These are phyloP conservation scores for Enteromius viviparus DNA, from an alignment of 2,797 vertebrate species.

Conservation along the genomic window DNA sequence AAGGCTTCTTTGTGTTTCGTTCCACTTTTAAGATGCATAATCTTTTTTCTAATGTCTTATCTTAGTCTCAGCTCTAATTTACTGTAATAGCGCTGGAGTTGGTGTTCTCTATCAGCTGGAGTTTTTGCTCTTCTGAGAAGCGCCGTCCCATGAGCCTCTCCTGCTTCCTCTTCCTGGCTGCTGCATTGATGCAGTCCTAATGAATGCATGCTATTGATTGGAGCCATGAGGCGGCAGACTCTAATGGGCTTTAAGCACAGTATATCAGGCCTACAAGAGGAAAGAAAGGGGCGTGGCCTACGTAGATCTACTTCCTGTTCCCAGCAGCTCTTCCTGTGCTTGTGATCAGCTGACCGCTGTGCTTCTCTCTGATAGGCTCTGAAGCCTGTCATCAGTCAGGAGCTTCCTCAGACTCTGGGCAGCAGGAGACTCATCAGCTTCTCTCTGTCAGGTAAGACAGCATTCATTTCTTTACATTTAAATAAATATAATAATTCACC, in stretches of 20 bases:
- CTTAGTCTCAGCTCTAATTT: background rate
- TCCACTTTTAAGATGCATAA: too few species aligned
- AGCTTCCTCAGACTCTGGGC: constrained; percentile 83
- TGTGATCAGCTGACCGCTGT: constrained; percentile 42
- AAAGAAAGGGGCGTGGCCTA: constrained; percentile 21
- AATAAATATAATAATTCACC: background rate
- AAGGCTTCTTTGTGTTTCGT: background rate
- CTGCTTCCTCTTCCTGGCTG: constrained; percentile 52
- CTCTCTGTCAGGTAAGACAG: constrained; percentile 87
- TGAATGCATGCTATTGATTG: constrained; percentile 62
- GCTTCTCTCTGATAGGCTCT: constrained; percentile 78
- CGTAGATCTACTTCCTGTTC: constrained; percentile 10
- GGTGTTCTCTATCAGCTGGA: constrained; percentile 2
- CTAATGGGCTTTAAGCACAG: constrained; percentile 57
- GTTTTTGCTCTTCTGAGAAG: constrained; percentile 52
- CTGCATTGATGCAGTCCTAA: constrained; percentile 62
- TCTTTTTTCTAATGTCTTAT: background rate
- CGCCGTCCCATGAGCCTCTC: constrained; percentile 20
- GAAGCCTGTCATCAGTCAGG: constrained; percentile 88
- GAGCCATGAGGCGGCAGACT: background rate
- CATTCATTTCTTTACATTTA: background rate
- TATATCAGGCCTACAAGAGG: constrained; percentile 31
- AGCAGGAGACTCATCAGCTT: constrained; percentile 94
- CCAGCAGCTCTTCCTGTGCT: constrained; percentile 38
- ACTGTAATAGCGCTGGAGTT: background rate